Base-by-base conservation (phyloP, 2,797 vertebrate species). In the Mormyrus proboscirostris region DNA sequence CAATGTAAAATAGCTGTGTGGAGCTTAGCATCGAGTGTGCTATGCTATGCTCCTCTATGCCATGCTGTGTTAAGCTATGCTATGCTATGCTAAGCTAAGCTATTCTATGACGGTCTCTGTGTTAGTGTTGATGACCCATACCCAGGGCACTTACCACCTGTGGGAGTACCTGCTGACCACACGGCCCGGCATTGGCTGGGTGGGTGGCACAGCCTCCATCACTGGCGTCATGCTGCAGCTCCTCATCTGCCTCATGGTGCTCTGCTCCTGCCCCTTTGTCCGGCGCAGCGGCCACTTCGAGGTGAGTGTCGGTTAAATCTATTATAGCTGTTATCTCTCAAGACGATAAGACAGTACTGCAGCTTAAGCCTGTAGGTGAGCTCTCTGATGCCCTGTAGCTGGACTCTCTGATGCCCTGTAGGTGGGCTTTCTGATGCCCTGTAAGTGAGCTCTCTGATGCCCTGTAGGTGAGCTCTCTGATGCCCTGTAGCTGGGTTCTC, bases 251-350 rank as follows among this genome's bases (percentile, higher is more conserved):
- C 88, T 97, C 90, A 96, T 97, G 96, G 93, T 96, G 1, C 59
- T 94, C 51, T 97, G 97, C 93, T 98, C 97, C 94, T 96, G 95
- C 93, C 94, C 97, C 3, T 97, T 97, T 0, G 91, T 98, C 9
- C 95, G 97, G 0, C 96, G 95, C 89, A 96, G 97, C 0, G 97
- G 97, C 2, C 97, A 97, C 93, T 98, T 99, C 16, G 96, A 98
- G 94, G 97, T 98, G 84, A 90, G 87, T 1, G 29, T 3, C 1
- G 47, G n/a, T 44, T 19, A 44, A 79, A 79, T 44, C 16, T 9
- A 29, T 79, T 38, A 38, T 44, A 76, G 73, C 12, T 25, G 22
- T 62, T 14, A n/a, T 62, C 2, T 16, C 4, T 76, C 16, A 19
- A 19, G 14, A 16, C 10, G 19, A 38, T 22, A 16, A 14, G 1